Base-by-base conservation (phyloP, 1,140 invertebrate genomes). In the Diachasmimorpha longicaudata region DNA sequence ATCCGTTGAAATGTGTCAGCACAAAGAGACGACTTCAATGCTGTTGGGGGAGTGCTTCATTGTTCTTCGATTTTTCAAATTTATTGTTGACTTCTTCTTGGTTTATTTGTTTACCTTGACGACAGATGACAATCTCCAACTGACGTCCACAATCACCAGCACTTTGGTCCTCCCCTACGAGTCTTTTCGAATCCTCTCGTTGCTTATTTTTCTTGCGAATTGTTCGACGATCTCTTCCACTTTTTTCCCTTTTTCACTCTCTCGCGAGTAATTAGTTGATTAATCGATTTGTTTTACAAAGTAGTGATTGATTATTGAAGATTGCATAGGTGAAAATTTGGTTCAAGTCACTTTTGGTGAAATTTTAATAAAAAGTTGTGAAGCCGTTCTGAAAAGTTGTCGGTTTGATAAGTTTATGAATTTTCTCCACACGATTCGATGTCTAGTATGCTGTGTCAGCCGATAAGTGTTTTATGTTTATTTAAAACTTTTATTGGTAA, bases 51-150 rank as follows among this genome's bases (percentile, higher is more conserved):
- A 31, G 31, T 31, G 16, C 8, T 21, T 55, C 46, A 16, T 19
- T 36, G 6, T 6, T 72, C 25, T 48, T 25, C 4, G 8, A 8
- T 48, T 31, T 48, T 31, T 58, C 31, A 21, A 37, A 19, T 48
- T 55, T 55, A 58, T 42, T 69, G 42, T 69, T 42, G 0, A 1
- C 10, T 39, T 42, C 42, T 4, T 14, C 6, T 16, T 36, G 23
- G 0, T 0, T 21, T 46, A 11, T 70, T 0, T 48, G 4, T 14
- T 6, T 19, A 2, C n/a, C 16, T 46, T 39, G 11, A 10, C 39
- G 70, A 72, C 46, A 72, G 58, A 72, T 72, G 58, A 72, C 70
- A 58, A 72, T 72, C 70, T 72, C 70, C 2, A 71, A 48, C 52
- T n/a, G 70, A 71, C 70, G 70, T 71, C 44, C 42, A 46, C 46